Evolutionary conservation across 2,888 invertebrate species (phyloP), one percentile per base, ranked within the genome.

Genomic region (Campoplex capitator): DNA sequence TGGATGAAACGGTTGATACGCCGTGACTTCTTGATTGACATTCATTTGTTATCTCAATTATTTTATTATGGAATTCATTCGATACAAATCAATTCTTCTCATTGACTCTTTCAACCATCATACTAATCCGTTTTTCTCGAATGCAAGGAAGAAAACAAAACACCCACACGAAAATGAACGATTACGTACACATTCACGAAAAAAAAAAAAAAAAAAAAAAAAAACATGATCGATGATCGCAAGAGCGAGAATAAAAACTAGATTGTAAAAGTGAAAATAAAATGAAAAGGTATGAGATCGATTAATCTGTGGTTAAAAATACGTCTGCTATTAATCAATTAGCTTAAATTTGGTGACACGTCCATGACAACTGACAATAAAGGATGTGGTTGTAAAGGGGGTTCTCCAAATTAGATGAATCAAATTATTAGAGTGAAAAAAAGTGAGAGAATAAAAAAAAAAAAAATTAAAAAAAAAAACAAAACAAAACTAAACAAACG

Each of bases 321-420:
- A 35, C 38, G 79, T 85, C 83, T 86, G 88, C 84, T 81, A 79
- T 85, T 77, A 83, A 87, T 84, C 13, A 65, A 78, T 84, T 87
- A 83, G 87, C 84, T 68, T 86, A 87, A 86, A 88, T 85, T 90
- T 88, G 89, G 88, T 89, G 86, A 92, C 88, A 88, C 92, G 92
- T 92, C 92, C 92, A 92, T 92, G 92, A 91, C 92, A 92, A 92
- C 91, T 92, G 92, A 92, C 92, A 92, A 92, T 92, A 92, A 92
- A 90, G 91, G 90, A 88, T 92, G 91, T 91, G 91, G 92, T 91
- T 91, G 88, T 81, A 85, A 83, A 82, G 80, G 81, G 76, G 78
- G 75, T 87, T 87, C 79, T 87, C 82, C 84, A 76, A 88, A 88
- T 85, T 73, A 80, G 79, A 84, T 86, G 67, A 73, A 79, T 73